Conservation (phyloP, 2,888 invertebrate species). For the Litoditis marina region DNA sequence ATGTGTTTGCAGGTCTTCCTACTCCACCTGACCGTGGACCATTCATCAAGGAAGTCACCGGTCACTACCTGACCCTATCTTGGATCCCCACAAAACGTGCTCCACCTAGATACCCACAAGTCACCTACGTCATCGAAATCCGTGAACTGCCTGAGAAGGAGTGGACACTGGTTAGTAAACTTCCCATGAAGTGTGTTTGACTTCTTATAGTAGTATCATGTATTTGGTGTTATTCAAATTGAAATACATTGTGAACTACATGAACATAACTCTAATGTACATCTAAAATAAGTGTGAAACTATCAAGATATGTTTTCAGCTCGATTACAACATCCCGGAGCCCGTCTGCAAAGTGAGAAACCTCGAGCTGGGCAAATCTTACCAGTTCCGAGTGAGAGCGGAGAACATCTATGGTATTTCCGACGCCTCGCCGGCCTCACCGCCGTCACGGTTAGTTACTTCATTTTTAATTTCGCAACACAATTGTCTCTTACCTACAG, state of each 20-base stretch:
- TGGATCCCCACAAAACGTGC: slow-evolving; percentile 91
- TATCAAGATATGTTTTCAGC: slow-evolving; percentile 37
- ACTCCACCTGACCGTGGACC: slow-evolving; percentile 85
- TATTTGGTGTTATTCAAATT: too few species aligned
- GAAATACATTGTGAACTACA: too few species aligned
- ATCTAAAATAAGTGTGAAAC: too few species aligned
- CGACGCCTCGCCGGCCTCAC: slow-evolving; percentile 87
- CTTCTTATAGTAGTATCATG: too few species aligned
- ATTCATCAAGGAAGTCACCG: slow-evolving; percentile 86
- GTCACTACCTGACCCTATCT: slow-evolving; percentile 80
- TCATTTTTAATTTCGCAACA: too few species aligned
- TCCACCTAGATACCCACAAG: slow-evolving; percentile 77
- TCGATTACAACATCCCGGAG: slow-evolving; percentile 71
- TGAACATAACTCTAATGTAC: too few species aligned
- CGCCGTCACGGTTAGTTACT: slow-evolving; percentile 43
- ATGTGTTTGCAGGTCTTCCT: slow-evolving; percentile 71
- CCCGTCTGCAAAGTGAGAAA: slow-evolving; percentile 85
- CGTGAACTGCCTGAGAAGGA: slow-evolving; percentile 85
- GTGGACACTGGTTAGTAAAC: slow-evolving; percentile 84
- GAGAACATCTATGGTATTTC: slow-evolving; percentile 94
- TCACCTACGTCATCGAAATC: slow-evolving; percentile 92
- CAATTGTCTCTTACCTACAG: too few species aligned
- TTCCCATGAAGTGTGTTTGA: too few species aligned
- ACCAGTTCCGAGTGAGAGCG: slow-evolving; percentile 88
- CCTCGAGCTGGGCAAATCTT: slow-evolving; percentile 86